Evolutionary conservation across 2,797 vertebrate genomes (phyloP), one percentile per base, ranked within the genome.

Genomic region (Silurus lanzhouensis): DNA sequence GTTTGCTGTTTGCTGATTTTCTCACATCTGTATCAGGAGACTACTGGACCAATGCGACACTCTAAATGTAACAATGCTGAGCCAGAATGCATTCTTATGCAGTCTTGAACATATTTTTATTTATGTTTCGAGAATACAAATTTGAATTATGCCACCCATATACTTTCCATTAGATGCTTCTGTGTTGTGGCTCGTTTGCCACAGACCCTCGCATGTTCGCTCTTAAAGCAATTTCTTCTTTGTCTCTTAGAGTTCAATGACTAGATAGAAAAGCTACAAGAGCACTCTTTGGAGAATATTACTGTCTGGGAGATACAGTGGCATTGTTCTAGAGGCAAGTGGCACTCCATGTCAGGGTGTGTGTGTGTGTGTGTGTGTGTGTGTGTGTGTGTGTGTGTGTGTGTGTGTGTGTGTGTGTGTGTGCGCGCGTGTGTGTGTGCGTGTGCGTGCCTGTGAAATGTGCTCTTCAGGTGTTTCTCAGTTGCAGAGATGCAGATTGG

Each of bases 211-310:
- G 25, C 12, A 55, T 82, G 76, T 78, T 77, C 74, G 81, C 86
- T 87, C 68, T 82, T 85, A 90, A 85, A 88, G 85, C 87, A 79
- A 83, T 86, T 86, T 86, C 83, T 89, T 89, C 81, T 80, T 86
- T 84, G 88, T 86, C 70, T 89, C 83, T 85, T 64, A 82, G 84
- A 87, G 84, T 86, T 87, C 76, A 87, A 46, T 86, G 80, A 88
- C 84, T 78, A 64, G 83, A 82, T 46, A 84, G 84, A 89, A 87
- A 89, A 85, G 81, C 83, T 78, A 85, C 77, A 84, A 83, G 82
- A 88, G 81, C 81, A 48, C 78, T 87, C 86, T 75, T 86, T 48
- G 22, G 82, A 86, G 84, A 88, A 90, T 87, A 90, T 88, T 85
- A 87, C 58, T 79, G 80, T 88, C 86, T 84, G 74, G 67, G 61